These are phyloP conservation scores for Tokudaia tokunoshimensis DNA, from an alignment of 2,797 vertebrate genomes.

Conservation along the genomic window DNA sequence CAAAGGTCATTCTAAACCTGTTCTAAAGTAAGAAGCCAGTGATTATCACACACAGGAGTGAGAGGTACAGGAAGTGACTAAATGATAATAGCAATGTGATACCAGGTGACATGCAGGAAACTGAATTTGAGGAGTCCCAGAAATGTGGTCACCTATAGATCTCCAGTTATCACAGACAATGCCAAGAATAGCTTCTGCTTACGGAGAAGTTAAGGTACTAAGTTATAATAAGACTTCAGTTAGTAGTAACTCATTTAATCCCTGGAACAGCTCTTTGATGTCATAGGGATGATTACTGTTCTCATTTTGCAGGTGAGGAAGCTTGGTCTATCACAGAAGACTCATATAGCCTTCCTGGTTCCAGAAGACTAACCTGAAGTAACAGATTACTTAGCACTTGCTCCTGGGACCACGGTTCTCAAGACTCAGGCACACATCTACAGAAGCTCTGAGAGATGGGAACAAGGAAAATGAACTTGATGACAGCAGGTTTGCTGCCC, in stretches of 20 bases:
- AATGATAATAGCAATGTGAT: neutral
- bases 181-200: neutral
- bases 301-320: conserved; percentile 22
- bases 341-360: neutral
- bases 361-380: neutral
- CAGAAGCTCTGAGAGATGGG: neutral
- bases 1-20: conserved; percentile 65
- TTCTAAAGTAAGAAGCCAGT: conserved; percentile 41
- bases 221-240: neutral
- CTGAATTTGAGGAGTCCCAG: neutral
- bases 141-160: neutral
- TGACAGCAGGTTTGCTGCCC: neutral
- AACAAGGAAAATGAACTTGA: neutral
- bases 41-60: neutral
- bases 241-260: neutral
- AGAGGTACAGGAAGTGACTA: neutral
- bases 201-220: neutral
- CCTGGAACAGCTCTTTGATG: neutral
- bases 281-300: neutral
- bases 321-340: neutral
- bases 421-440: neutral
- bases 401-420: neutral
- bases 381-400: neutral
- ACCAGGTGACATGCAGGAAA: neutral
- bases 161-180: neutral